Percentiles rank a stretch among this genome's conserved stretches.
These are phyloP conservation scores for Metellina segmentata DNA, from an alignment of 2,888 invertebrate species.

Conservation along the genomic window DNA sequence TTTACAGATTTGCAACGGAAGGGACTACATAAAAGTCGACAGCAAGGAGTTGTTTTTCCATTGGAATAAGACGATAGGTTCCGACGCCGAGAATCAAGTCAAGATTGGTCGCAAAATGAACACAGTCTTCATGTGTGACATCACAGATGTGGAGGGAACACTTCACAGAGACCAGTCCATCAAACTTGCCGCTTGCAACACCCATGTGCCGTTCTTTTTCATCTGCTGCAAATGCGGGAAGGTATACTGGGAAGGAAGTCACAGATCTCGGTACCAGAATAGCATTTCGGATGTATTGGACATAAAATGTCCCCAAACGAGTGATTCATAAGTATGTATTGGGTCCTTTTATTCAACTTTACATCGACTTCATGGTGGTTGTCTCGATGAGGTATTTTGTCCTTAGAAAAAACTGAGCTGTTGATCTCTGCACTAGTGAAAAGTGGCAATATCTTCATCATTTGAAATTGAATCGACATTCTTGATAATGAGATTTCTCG, in stretches of 20 bases:
- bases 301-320: no score
- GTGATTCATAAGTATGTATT: no score
- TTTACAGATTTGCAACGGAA: slow-evolving; percentile 83
- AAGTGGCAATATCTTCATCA: no score
- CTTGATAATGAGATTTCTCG: no score
- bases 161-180: background rate
- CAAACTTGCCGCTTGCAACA: slow-evolving; percentile 32
- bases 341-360: no score
- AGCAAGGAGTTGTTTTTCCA: slow-evolving; percentile 36
- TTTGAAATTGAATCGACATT: no score
- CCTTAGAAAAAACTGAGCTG: no score
- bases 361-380: no score
- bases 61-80: slow-evolving; percentile 43
- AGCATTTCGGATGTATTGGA: slow-evolving; percentile 5
- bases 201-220: slow-evolving; percentile 82
- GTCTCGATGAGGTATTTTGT: no score
- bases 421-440: no score
- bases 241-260: slow-evolving; percentile 87
- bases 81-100: background rate
- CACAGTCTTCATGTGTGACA: slow-evolving; percentile 2
- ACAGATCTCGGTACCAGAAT: slow-evolving; percentile 78
- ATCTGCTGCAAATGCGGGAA: slow-evolving; percentile 89
- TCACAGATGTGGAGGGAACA: background rate
- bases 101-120: background rate
- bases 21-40: slow-evolving; percentile 82